Base-by-base conservation (phyloP, 2,888 invertebrate species). In the Drosophila diplacantha region DNA sequence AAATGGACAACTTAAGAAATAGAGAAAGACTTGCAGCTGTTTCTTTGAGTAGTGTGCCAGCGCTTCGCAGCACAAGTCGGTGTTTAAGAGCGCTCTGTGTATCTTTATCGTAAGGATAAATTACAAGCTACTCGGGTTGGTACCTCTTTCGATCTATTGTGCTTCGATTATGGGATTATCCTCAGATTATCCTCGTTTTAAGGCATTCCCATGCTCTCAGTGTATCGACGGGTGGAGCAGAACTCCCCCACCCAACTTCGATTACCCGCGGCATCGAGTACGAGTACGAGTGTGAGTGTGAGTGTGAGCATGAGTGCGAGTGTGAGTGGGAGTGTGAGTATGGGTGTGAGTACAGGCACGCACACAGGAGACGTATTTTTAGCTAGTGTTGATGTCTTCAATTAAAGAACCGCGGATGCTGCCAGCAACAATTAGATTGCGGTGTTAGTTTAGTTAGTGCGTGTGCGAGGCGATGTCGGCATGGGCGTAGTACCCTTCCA, bases 311-410 rank as follows among this genome's bases (percentile, higher is more conserved):
- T 1, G 26, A 43, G 43, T 44, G 5, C 9, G 29, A 44, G 18
- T 46, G 3, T 5, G 44, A 18, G 43, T 62, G 58, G 49, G 46
- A 61, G 24, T 51, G 9, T 7, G 26, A 26, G 26, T 26, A 8
- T 26, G 26, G 26, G 26, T 26, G 26, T 26, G 26, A 26, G 26
- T 26, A 26, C 26, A 32, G 39, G 38, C 50, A 29, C 49, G 32
- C 31, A 37, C 8, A 29, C 16, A 50, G 26, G 56, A 38, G 46
- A 62, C 65, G 69, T 80, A 80, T 80, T 80, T 80, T 81, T 80
- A 80, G 81, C 79, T 81, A 72, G 80, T 81, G 80, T 86, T 86
- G 86, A 86, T 86, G 86, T 85, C 84, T 86, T 86, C 86, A 86
- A 86, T 86, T 86, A 86, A 85, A 78, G 69, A 84, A 77, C 79